A percentile compares a stretch with the other conserved stretches of the same genome.
phyloP scores from a whole-genome alignment of 1,140 invertebrate species.

The Alviniconcha marisindica region DNA sequence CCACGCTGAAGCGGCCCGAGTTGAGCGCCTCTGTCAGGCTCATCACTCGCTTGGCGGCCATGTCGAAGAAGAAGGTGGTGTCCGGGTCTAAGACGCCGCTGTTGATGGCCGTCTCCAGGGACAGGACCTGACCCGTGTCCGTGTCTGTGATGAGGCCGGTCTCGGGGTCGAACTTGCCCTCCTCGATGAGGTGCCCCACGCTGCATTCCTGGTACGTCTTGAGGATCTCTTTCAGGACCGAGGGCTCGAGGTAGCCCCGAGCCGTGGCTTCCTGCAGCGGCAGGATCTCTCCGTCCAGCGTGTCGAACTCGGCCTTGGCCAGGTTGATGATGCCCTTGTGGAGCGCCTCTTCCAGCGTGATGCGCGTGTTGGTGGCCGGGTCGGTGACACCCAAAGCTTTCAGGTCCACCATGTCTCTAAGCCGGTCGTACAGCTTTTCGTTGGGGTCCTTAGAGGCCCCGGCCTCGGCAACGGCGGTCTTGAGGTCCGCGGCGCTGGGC shows the following conservation, averaged over 20 bases:
- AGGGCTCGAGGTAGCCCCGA: conserved; percentile 89
- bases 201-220: conserved; percentile 63
- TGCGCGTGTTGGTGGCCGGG: conserved; percentile 81
- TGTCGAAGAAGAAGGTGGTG: conserved; percentile 72
- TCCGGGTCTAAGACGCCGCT: conserved; percentile 86
- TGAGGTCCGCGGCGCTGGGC: conserved; percentile 29
- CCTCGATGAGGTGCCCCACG: conserved; percentile 79
- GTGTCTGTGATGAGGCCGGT: conserved; percentile 82
- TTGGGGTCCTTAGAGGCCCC: conserved; percentile 80
- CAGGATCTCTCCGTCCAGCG: conserved; percentile 76
- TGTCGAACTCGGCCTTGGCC: conserved; percentile 69
- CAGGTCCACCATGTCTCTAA: conserved; percentile 82
- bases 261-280: conserved; percentile 90
- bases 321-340: conserved; percentile 82
- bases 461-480: conserved; percentile 78
- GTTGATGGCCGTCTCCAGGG: conserved; percentile 84
- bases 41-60: conserved; percentile 57
- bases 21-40: conserved; percentile 65
- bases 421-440: conserved; percentile 52
- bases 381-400: conserved; percentile 86
- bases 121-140: conserved; percentile 62
- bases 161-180: conserved; percentile 89
- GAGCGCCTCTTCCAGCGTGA: conserved; percentile 88
- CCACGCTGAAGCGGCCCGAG: conserved; percentile 61
- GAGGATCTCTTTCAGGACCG: conserved; percentile 81